Base-by-base conservation (phyloP, 2,797 vertebrate species). In the Syncerus caffer region DNA sequence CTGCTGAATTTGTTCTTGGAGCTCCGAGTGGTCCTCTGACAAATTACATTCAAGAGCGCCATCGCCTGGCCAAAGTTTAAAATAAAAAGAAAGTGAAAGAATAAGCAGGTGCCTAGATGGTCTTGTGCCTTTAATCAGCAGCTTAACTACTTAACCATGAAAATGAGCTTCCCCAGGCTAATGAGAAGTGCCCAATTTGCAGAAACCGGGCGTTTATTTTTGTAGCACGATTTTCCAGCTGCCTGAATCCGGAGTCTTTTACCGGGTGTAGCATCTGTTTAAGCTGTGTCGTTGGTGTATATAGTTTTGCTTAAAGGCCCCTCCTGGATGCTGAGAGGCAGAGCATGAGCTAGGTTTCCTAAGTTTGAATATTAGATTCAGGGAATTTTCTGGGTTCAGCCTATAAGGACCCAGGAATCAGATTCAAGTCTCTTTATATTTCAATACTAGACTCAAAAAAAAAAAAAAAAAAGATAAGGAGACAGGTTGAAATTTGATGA, bases 181-280 rank as follows among this genome's bases (percentile, higher is more conserved):
- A 98, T 96, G 95, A 97, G 86, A 96, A 93, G 62, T 94, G 89
- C 97, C 95, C 93, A 95, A 96, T 96, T 97, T 97, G 97, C 97
- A 96, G 87, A 97, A 96, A 95, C 71, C 1, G 84, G 93, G 93
- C 93, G 94, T 97, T 98, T 98, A 97, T 98, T 98, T 98, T 90
- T 96, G 97, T 97, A 97, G 94, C 90, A 89, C 87, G 96, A 94
- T 97, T 97, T 98, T 97, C 96, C 97, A 97, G 97, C 93, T 97
- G 97, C 80, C 93, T 97, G 94, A 31, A 90, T 93, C 78, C 58
- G 16, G 78, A 17, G 31, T 93, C 88, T 67, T 96, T 96, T 93
- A 96, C 93, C 13, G 42, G 57, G 60, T 74, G 84, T 83, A 94
- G 85, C 97, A 93, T 96, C 97, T 97, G 97, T 84, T 97, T 85